Conservation (phyloP, 2,113 vertebrate species). For the Turnix velox region DNA sequence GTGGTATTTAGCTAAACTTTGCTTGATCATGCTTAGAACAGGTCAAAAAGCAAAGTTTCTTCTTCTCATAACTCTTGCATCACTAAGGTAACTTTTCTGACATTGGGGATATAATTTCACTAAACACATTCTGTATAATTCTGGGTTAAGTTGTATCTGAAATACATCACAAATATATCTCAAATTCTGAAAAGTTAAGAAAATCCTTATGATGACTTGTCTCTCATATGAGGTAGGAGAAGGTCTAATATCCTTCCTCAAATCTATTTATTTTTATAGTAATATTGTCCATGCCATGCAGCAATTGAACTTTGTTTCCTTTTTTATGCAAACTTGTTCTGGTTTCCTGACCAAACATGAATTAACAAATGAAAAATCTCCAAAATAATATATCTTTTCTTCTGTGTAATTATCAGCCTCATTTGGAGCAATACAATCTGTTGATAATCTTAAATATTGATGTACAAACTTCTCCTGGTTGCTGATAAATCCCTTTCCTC, state of each 20-base stretch:
- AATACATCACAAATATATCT: not conserved
- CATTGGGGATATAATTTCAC: not conserved
- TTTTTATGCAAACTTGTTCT: not conserved
- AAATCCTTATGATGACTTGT: not conserved
- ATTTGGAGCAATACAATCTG: not conserved
- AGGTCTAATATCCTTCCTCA: not conserved
- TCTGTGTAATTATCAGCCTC: not conserved
- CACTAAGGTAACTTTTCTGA: not conserved
- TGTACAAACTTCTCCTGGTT: not conserved
- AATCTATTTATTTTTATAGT: not conserved
- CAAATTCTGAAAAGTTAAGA: not conserved
- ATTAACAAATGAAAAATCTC: not conserved
- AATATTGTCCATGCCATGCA: not conserved
- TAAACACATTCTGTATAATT: not conserved
- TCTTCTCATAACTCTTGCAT: not conserved
- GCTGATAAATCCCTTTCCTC: not conserved
- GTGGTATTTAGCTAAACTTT: not conserved
- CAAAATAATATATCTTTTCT: not conserved
- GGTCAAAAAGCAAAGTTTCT: not conserved
- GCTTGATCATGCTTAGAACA: not conserved
- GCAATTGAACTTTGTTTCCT: not conserved
- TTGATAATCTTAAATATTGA: not conserved
- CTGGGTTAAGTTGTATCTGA: not conserved
- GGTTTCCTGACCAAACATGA: not conserved
- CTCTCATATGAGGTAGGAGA: not conserved